Evolutionary conservation across 1,140 invertebrate species (phyloP), one percentile per base, ranked within the genome.

Genomic region (Danaus plexippus): DNA sequence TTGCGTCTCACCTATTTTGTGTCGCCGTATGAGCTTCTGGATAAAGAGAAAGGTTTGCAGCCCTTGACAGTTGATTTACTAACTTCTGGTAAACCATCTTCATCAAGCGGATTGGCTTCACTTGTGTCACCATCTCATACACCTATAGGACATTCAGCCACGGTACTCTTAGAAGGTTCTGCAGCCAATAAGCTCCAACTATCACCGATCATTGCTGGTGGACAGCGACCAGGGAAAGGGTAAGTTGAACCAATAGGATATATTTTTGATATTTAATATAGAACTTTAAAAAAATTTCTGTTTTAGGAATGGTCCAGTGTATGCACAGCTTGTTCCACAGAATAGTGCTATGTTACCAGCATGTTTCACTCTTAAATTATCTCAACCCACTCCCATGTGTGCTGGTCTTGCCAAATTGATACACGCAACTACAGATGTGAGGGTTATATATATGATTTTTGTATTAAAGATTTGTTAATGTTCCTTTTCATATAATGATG

Each of bases 1-100:
- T 96, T 98, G 94, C 95, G 95, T 69, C 81, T 98, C 10, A 97
- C 95, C 0, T 99, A 97, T 80, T 98, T 98, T 78, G 94, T 98
- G 12, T 95, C 95, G n/a, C 96, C 96, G 0, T 98, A 97, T 78
- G 96, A 98, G 78, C 88, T 98, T 11, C 88, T 97, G 61, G 93
- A 97, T 85, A 88, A 91, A 55, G 92, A 92, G 59, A 91, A 92
- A 69, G 90, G 90, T n/a, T 89, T 92, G 11, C 90, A 94, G 73
- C 90, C 92, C 11, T 87, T 97, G 55, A 94, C 91, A 54, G 88
- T 92, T 11, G 94, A 96, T 66, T 53, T 87, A 1, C 59, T 85
- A 7, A 91, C 91, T 51, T 88, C 91, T 57, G 91, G 92, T 13
- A 80, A 80, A 47, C 75, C 75, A 0, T 50, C 75, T 7, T 56